A percentile compares a stretch with the other conserved stretches of the same genome.
phyloP scores from a whole-genome alignment of 1,140 invertebrate species.

The Magallana gigas region DNA sequence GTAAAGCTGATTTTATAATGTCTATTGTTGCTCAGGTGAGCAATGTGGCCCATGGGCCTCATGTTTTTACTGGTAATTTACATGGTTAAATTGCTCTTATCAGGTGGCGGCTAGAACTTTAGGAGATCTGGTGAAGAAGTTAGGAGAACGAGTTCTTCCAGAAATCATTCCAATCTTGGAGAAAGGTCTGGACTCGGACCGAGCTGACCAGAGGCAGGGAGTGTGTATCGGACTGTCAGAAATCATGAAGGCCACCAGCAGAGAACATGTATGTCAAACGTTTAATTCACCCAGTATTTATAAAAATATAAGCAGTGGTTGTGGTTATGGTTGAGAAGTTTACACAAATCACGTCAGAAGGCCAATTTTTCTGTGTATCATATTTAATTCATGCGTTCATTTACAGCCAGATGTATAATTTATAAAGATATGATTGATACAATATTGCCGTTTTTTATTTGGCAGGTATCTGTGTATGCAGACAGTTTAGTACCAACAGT shows the following conservation, averaged over 20 bases:
- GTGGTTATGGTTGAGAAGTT: too few relatives aligned
- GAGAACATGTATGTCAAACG: slow-evolving; percentile 86
- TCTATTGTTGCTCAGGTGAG: too few relatives aligned
- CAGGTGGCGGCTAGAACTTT: slow-evolving; percentile 95
- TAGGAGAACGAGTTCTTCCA: slow-evolving; percentile 97
- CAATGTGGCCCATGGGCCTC: too few relatives aligned
- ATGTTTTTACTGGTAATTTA: too few relatives aligned
- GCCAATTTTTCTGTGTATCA: too few relatives aligned
- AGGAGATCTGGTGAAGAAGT: slow-evolving; percentile 97
- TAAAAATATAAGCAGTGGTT: neutral
- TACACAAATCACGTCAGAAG: too few relatives aligned
- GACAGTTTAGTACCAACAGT: slow-evolving; percentile 99
- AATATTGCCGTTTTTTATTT: neutral
- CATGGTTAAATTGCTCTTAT: neutral
- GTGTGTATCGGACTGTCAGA: slow-evolving; percentile 99
- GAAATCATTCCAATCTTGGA: slow-evolving; percentile 99
- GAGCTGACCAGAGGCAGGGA: slow-evolving; percentile 96
- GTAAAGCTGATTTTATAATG: too few relatives aligned
- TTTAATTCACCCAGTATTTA: neutral
- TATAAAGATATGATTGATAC: too few relatives aligned
- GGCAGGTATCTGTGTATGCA: slow-evolving; percentile 82
- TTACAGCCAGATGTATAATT: too few relatives aligned
- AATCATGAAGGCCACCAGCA: slow-evolving; percentile 97
- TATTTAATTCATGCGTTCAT: too few relatives aligned
- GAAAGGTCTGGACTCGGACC: slow-evolving; percentile 92